A percentile compares a stretch with the other conserved stretches of the same genome.
phyloP scores from a whole-genome alignment of 2,113 vertebrate species.

The Gorsachius goisagi region DNA sequence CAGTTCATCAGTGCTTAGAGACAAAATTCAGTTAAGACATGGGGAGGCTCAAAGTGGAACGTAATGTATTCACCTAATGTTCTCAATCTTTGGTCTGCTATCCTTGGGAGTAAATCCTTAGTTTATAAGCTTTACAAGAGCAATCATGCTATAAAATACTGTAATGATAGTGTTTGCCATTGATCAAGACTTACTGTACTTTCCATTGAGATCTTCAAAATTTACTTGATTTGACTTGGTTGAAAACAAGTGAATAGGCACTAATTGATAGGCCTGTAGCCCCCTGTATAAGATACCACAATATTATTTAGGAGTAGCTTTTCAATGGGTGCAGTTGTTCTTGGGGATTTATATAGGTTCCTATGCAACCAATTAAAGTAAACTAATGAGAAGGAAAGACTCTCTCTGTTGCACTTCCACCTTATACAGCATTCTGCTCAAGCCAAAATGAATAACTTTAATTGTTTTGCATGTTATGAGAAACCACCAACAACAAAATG shows the following conservation, averaged over 20 bases:
- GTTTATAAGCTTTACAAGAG: not conserved
- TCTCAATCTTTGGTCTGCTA: not conserved
- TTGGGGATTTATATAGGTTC: not conserved
- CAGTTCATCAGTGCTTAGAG: not conserved
- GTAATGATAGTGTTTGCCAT: not conserved
- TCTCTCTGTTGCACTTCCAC: not conserved
- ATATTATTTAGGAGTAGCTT: not conserved
- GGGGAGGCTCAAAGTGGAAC: not conserved
- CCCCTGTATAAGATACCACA: not conserved
- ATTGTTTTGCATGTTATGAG: not conserved
- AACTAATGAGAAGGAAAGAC: not conserved
- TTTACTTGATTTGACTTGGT: not conserved
- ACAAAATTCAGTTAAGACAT: not conserved
- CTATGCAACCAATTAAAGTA: not conserved
- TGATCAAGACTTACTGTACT: not conserved
- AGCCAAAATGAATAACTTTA: not conserved
- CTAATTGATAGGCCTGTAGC: not conserved
- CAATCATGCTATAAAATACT: not conserved
- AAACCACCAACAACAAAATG: not conserved
- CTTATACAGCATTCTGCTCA: not conserved
- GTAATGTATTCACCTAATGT: not conserved
- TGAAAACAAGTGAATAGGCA: not conserved
- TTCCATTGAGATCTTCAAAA: not conserved
- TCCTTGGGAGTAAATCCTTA: not conserved
- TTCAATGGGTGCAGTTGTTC: not conserved